Evolutionary conservation across 2,888 invertebrate genomes (phyloP).

Genomic region (Papilio protenor): DNA sequence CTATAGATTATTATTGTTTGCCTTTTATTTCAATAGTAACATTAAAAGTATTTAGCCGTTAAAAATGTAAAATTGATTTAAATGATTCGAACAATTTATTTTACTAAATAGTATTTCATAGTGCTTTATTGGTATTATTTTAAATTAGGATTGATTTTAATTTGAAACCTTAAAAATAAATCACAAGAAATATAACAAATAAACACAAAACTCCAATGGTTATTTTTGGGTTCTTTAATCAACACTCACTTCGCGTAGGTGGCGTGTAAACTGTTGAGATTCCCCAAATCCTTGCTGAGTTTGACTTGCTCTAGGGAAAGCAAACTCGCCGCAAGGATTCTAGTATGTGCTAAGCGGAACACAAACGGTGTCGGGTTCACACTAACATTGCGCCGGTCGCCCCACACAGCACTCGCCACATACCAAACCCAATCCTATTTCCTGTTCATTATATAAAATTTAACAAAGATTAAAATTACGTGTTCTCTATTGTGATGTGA

Average conservation of each 20-base stretch:
- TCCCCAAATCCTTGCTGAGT: conserved; percentile 32
- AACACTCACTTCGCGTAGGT: conserved; percentile 33
- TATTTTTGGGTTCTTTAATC: conserved; percentile 18
- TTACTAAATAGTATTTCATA: no score
- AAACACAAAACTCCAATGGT: not conserved
- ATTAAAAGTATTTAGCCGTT: not conserved
- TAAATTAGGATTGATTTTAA: no score
- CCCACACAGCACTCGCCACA: conserved; percentile 57
- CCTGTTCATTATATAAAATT: conserved; percentile 71
- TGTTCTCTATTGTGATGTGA: conserved; percentile 39
- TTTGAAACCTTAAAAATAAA: not conserved
- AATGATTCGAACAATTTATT: no score
- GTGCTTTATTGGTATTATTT: no score
- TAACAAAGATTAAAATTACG: conserved; percentile 53
- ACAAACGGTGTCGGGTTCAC: conserved; percentile 72
- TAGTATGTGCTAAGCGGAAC: conserved; percentile 73
- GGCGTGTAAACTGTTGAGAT: conserved; percentile 26
- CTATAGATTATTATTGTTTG: not conserved
- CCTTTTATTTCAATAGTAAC: not conserved
- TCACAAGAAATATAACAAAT: not conserved
- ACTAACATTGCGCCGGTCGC: conserved; percentile 48
- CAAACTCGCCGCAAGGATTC: conserved; percentile 63
- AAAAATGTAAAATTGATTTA: no score
- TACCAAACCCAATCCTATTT: conserved; percentile 70
- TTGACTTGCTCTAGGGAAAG: conserved; percentile 45